Evolutionary conservation across 2,113 vertebrate species (phyloP).

Genomic region (Nothocercus julius): DNA sequence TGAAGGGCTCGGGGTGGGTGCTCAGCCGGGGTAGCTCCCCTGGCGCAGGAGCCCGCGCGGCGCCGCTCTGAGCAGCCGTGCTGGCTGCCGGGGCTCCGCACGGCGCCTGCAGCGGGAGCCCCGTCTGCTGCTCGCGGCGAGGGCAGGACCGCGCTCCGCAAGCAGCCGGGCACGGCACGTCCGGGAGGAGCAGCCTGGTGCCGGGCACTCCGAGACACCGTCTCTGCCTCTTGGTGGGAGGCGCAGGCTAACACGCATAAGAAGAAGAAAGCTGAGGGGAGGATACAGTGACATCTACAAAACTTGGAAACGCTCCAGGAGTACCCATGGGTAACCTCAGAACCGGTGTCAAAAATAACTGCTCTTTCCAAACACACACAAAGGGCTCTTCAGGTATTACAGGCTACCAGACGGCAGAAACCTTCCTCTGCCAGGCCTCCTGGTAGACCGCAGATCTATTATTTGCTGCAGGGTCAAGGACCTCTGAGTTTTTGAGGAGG

Average conservation of each 20-base stretch:
- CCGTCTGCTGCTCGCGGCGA: not conserved
- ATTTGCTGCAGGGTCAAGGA: not conserved
- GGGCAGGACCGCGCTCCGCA: rapidly evolving
- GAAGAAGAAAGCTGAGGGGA: not conserved
- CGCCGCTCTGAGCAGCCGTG: not conserved
- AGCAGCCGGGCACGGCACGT: not conserved
- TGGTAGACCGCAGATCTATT: not conserved
- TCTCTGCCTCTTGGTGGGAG: not conserved
- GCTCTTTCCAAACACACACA: not conserved
- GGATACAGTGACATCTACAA: not conserved
- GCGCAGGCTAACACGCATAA: not conserved
- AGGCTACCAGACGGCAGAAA: not conserved
- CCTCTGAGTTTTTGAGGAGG: not conserved
- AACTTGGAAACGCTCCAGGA: not conserved
- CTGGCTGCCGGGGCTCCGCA: rapidly evolving
- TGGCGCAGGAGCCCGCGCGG: rapidly evolving
- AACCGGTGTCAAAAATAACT: not conserved
- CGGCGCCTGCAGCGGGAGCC: rapidly evolving
- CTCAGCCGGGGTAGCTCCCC: not conserved
- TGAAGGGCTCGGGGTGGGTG: not conserved
- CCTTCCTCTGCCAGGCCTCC: not conserved
- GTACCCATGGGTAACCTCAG: not conserved
- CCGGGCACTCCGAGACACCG: rapidly evolving
- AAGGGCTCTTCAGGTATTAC: not conserved
- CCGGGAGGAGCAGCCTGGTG: not conserved